Conservation (phyloP, 2,888 invertebrate genomes). For the Carabus problematicus region DNA sequence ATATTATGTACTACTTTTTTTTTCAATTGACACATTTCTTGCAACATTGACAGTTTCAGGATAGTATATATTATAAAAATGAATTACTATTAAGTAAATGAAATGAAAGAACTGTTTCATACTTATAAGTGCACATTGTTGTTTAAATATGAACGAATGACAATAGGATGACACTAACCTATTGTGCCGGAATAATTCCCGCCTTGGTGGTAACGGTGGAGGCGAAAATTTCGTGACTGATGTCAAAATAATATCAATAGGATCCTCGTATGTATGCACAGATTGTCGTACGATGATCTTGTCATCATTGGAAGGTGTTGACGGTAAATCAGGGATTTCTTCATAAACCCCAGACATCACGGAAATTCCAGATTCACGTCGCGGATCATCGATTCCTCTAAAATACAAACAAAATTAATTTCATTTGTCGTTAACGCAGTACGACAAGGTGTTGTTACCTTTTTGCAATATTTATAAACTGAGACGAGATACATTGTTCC, state of each 20-base stretch:
- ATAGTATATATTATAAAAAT: too few species aligned
- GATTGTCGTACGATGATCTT: slow-evolving; percentile 40
- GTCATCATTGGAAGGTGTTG: slow-evolving; percentile 40
- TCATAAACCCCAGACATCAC: slow-evolving; percentile 73
- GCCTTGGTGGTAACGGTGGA: slow-evolving; percentile 62
- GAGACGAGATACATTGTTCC: slow-evolving; percentile 19
- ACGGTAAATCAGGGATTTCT: slow-evolving; percentile 65
- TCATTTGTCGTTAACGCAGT: too few species aligned
- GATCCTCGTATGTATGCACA: slow-evolving; percentile 57
- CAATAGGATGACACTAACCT: slow-evolving; percentile 46
- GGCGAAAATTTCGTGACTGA: slow-evolving; percentile 53
- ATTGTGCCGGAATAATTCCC: slow-evolving; percentile 48
- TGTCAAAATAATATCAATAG: slow-evolving; percentile 56
- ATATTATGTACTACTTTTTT: too few species aligned
- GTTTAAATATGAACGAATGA: too few species aligned
- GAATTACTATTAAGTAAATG: too few species aligned
- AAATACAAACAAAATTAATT: not conserved
- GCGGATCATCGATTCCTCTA: slow-evolving; percentile 48
- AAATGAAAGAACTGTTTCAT: too few species aligned
- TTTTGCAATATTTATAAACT: slow-evolving; percentile 2
- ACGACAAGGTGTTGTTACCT: not conserved
- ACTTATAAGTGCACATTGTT: not conserved
- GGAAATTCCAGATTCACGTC: slow-evolving; percentile 67
- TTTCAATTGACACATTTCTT: too few species aligned
- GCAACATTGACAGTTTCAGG: too few species aligned